Evolutionary conservation across 2,888 invertebrate species (phyloP).

Genomic region (Campoplex capitator): DNA sequence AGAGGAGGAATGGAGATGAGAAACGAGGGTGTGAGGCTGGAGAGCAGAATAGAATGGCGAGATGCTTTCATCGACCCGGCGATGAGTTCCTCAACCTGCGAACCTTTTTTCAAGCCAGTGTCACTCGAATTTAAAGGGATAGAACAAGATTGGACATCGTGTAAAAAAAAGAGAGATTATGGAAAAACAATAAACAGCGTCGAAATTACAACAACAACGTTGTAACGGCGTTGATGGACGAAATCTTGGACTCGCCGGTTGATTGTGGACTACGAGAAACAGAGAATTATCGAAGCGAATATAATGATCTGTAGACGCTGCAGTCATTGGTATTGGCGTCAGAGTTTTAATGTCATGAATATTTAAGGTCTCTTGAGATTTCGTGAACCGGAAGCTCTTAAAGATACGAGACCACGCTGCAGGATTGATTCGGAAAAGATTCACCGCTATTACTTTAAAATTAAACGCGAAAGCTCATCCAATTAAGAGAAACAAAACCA

Average conservation of each 20-base stretch:
- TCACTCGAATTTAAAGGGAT: slow-evolving; percentile 50
- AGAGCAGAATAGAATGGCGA: slow-evolving; percentile 52
- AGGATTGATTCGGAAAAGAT: not conserved
- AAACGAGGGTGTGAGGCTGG: slow-evolving; percentile 47
- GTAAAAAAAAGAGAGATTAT: slow-evolving; percentile 22
- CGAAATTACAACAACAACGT: not conserved
- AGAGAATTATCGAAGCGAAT: slow-evolving; percentile 38
- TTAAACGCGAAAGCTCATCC: not conserved
- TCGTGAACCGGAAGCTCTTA: slow-evolving; percentile 1
- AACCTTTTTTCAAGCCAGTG: slow-evolving; percentile 34
- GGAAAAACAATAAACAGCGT: not conserved
- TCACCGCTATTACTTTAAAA: not conserved
- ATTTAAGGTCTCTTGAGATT: slow-evolving; percentile 12
- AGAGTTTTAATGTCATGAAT: slow-evolving; percentile 28
- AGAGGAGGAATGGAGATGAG: slow-evolving; percentile 59
- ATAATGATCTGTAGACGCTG: slow-evolving; percentile 27
- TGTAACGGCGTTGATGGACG: not conserved
- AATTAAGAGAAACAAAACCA: not conserved
- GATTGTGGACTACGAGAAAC: not conserved
- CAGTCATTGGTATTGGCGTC: slow-evolving; percentile 45
- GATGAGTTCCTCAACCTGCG: slow-evolving; percentile 30
- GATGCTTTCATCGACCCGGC: slow-evolving; percentile 66
- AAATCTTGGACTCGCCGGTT: not conserved
- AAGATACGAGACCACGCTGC: not conserved
- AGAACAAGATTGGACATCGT: not conserved